Base-by-base conservation (phyloP, 2,797 vertebrate genomes). In the Acipenser oxyrinchus region DNA sequence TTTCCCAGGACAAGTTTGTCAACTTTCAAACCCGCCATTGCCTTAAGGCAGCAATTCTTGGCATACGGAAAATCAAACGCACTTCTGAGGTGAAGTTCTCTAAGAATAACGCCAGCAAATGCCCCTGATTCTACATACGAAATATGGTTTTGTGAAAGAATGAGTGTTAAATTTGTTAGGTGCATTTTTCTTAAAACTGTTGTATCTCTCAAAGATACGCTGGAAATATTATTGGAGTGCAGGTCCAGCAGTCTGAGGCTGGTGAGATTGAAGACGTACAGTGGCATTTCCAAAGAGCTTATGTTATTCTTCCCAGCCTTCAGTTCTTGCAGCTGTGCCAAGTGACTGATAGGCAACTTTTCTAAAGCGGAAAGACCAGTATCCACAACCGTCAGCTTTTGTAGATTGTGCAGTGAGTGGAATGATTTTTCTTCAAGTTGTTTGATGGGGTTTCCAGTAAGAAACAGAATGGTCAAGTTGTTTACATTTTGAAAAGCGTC, bases 401-500 rank as follows among this genome's bases (percentile, higher is more conserved):
- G 70, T 75, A 92, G 77, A 51, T 66, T 81, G 0, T 63, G 23
- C 13, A 92, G 73, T 8, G 77, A 78, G 66, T 70, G 59, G 69
- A 92, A 89, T 11, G 81, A 72, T 69, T 70, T 64, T 7, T 11
- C 65, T 6, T 72, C 79, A 74, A 84, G 72, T 12, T 68, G 63
- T 65, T 76, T 76, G 8, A 92, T 70, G 10, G 86, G 79, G 37
- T 92, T 92, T 74, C 82, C 90, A 4, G 90, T 92, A 66, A 92
- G 74, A 79, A 91, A 79, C 75, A 93, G 82, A 50, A 77, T 85
- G 13, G 78, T 84, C 55, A 92, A 83, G 0, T 81, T 72, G 0
- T 49, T 48, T 72, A 92, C 81, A n/a, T 83, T 84, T 55, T 68
- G 6, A 68, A 86, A 91, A 10, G 90, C 75, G 59, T 86, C 65